Base-by-base conservation (phyloP, 2,888 invertebrate species). In the Lottia gigantea region DNA sequence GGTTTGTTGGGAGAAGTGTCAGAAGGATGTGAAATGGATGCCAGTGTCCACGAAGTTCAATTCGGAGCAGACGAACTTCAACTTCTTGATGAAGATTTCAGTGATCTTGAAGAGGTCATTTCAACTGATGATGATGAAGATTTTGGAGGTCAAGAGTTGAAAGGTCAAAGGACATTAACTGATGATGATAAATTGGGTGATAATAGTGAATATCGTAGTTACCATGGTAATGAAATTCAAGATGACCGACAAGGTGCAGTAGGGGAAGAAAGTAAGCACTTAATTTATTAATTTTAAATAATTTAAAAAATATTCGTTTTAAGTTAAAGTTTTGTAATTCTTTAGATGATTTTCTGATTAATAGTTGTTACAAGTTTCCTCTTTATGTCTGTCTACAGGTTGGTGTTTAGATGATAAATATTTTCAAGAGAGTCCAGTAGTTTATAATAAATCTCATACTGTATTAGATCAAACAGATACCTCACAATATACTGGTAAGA, bases 41-140 rank as follows among this genome's bases (percentile, higher is more conserved):
- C 74, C 31, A 79, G 77, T 40, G n/a, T 81, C 23, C 74, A 74
- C 65, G 74, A 82, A 19, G 79, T 84, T 3, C 77, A 82, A 63
- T 73, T 85, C 19, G 80, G 74, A 63, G 83, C 76, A 3, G 80
- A 80, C 0, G 83, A 84, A 25, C 73, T 85, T 45, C 67, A 78
- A 16, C 73, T 80, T 67, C 76, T 85, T 26, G 85, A 85, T 65
- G 81, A 78, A 19, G 84, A 85, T 67, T 85, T 85, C 74, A 79
- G 79, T 23, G 82, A 84, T 66, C 68, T 82, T 66, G 80, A 78
- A 46, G 75, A 71, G 7, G 71, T 62, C 19, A 25, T 15, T 12
- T 47, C 45, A n/a, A 55, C 63, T 23, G 64, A 66, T 47, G 75
- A 66, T 45, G 64, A 67, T 46, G 71, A 67, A 49, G 64, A 69